phyloP scores from a whole-genome alignment of 2,113 vertebrate species.

The Australoheros scitulus region DNA sequence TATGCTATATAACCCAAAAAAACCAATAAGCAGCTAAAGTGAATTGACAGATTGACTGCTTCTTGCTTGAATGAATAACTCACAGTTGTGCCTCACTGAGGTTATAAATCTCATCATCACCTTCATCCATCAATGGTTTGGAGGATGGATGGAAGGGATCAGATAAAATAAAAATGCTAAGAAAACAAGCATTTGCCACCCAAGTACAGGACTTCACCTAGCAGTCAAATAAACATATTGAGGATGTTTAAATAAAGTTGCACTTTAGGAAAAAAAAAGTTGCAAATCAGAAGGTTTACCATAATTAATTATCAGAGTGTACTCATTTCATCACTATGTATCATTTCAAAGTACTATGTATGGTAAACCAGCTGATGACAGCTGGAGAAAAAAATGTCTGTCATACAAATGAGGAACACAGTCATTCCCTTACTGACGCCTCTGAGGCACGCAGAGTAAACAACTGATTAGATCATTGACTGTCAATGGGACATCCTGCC shows the following conservation, averaged over 20 bases:
- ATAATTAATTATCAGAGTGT: neutral
- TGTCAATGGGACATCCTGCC: slow-evolving; percentile 72
- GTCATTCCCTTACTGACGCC: slow-evolving; percentile 51
- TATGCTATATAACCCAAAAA: neutral
- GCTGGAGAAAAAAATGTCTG: slow-evolving; percentile 14
- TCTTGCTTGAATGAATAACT: neutral
- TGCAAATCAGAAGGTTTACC: neutral
- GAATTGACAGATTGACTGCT: neutral
- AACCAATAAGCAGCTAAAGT: neutral
- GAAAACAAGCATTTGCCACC: neutral
- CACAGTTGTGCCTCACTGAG: neutral
- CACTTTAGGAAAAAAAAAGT: neutral
- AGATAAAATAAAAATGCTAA: neutral
- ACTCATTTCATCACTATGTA: neutral
- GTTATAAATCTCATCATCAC: slow-evolving; percentile 5
- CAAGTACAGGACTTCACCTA: neutral
- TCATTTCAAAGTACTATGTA: neutral
- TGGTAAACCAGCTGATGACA: neutral
- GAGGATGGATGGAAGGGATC: neutral
- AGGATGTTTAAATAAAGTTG: neutral
- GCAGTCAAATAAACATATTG: neutral
- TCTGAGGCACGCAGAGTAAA: slow-evolving; percentile 59
- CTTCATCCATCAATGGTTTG: neutral
- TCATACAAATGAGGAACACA: slow-evolving; percentile 42
- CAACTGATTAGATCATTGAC: slow-evolving; percentile 74